Evolutionary conservation across 2,888 invertebrate genomes (phyloP).

Genomic region (Protula sp.): DNA sequence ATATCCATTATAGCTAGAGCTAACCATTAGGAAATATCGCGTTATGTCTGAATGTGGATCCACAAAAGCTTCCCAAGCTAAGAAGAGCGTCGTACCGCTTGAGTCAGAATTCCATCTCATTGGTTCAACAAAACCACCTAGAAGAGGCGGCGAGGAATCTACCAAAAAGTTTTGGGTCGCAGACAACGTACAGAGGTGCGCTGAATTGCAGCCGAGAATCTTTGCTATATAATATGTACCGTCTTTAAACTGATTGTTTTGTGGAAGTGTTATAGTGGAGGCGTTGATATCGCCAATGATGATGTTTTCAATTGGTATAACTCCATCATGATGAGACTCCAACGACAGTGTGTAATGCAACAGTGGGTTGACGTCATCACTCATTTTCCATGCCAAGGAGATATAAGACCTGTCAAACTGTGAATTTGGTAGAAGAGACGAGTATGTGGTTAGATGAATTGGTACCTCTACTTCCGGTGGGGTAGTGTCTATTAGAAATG

Average conservation of each 20-base stretch:
- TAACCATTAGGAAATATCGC: background rate
- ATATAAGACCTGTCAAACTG: background rate
- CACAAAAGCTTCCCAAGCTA: background rate
- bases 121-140: constrained; percentile 2
- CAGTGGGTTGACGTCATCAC: background rate
- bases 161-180: background rate
- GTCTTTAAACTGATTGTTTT: background rate
- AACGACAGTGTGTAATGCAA: background rate
- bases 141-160: background rate
- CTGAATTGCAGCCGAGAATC: background rate
- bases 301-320: background rate
- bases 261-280: background rate
- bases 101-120: background rate
- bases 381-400: background rate
- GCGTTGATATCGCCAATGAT: background rate
- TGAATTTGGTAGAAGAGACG: background rate
- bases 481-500: background rate
- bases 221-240: background rate
- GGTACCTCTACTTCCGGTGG: background rate
- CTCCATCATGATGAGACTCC: background rate
- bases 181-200: background rate
- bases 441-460: background rate
- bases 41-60: background rate
- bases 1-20: background rate
- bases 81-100: background rate